Base-by-base conservation (phyloP, 2,113 vertebrate genomes). In the Crotalus tigris region DNA sequence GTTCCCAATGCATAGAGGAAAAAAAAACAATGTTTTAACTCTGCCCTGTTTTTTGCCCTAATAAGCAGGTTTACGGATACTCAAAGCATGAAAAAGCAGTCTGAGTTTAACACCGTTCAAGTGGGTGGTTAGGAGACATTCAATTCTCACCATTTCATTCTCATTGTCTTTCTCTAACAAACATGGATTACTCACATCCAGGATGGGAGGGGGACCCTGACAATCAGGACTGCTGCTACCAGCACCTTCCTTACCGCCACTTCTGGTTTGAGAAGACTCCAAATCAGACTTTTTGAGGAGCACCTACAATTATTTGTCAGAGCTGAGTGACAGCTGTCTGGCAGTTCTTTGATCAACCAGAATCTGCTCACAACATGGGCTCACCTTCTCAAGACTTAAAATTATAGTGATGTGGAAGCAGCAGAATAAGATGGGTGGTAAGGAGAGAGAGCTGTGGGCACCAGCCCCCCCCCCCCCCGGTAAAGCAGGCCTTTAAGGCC, bases 401-500 rank as follows among this genome's bases (percentile, higher is more conserved):
- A 19, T 81, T 19, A 19, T 39, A 81, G 7, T 9, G 75, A 81
- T 39, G 75, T 81, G 17, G 33, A 44, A 81, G 33, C 75, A 81
- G 6, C 33, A 39, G 33, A 39, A 44, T 44, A 81, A 21, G 33
- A 21, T 81, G 75, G 75, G 2, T 39, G 33, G 75, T 81, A 81
- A 21, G 75, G 33, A 44, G 33, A 39, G 17, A 75, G 17, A 39
- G 75, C 75, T 81, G 6, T 39, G 33, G 75, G 75, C 2, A 39
- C 1, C 33, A 39, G 17, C 17, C 6, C 3, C 2, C 39, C 39
- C 39, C 39, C 39, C 6, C 6, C 6, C 6, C 3, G 0, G 33
- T 57, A 81, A 81, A 33, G 33, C 33, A 81, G 33, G 33, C 75
- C 17, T 81, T 39, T 39, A 81, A 81, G 33, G 33, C 75, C 75